phyloP scores from a whole-genome alignment of 2,797 vertebrate genomes.

The Mormyrops boulengeri region DNA sequence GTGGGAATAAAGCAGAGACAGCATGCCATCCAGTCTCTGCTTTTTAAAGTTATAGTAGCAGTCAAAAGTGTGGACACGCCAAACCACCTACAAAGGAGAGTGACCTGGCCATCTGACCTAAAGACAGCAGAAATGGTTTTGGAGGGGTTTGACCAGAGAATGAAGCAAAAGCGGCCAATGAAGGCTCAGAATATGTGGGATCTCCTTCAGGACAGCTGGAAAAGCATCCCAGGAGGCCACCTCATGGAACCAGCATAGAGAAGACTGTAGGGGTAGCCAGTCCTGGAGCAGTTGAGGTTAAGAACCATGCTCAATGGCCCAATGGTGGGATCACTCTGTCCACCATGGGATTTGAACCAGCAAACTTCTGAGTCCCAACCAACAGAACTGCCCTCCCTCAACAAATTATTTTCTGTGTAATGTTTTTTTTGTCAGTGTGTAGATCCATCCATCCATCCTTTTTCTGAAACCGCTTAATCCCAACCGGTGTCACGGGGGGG shows the following conservation, averaged over 20 bases:
- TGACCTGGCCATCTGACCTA: neutral
- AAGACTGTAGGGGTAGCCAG: neutral
- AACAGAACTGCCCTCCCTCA: neutral
- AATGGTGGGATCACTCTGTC: neutral
- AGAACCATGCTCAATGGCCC: neutral
- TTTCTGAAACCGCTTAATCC: too few species aligned
- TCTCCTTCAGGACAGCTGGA: neutral
- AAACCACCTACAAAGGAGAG: neutral
- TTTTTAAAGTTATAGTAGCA: neutral
- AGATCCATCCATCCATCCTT: too few species aligned
- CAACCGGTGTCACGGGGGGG: too few species aligned
- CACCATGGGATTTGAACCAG: neutral
- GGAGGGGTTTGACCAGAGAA: neutral
- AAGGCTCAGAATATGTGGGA: neutral
- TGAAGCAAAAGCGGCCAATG: neutral
- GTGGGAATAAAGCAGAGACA: neutral
- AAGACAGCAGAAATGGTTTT: neutral
- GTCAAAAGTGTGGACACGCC: neutral
- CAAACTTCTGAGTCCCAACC: neutral
- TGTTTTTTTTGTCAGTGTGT: too few species aligned
- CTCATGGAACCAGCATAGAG: neutral
- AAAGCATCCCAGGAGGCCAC: neutral
- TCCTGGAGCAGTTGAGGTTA: neutral
- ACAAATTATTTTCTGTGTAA: too few species aligned
- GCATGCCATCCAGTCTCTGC: neutral